Conservation (phyloP, 2,113 vertebrate species). For the Circaetus cinerascens region DNA sequence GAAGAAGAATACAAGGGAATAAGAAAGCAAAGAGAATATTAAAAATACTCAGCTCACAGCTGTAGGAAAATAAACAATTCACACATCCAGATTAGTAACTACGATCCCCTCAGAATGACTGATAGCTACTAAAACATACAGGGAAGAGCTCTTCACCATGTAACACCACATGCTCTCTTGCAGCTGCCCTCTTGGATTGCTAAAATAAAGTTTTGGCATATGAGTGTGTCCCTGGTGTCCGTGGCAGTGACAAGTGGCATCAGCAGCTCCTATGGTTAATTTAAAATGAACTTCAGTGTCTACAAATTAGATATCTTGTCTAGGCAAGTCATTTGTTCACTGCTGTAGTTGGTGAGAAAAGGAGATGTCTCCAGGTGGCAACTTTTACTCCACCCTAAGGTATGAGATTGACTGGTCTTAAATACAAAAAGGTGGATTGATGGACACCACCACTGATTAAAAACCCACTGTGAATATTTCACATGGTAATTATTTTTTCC, state of each 20-base stretch:
- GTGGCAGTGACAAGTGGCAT: neutral
- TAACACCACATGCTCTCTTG: neutral
- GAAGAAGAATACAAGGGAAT: neutral
- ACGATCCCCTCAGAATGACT: neutral
- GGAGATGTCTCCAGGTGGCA: neutral
- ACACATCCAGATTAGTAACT: neutral
- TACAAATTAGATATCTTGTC: neutral
- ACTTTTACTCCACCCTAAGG: neutral
- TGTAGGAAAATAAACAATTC: slow-evolving; percentile 18
- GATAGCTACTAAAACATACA: neutral
- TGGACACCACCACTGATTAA: neutral
- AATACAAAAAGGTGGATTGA: neutral
- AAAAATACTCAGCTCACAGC: neutral
- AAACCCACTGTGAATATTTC: neutral
- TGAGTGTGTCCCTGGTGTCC: neutral
- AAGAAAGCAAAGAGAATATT: neutral
- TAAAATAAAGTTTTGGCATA: neutral
- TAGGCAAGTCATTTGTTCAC: neutral
- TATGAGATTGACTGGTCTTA: neutral
- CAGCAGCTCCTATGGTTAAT: neutral
- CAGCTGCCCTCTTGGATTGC: neutral
- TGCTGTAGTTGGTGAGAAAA: neutral
- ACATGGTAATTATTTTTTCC: neutral
- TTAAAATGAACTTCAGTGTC: neutral
- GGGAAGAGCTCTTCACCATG: neutral